Conservation (phyloP, 2,113 vertebrate species). For the Nesoenas mayeri region DNA sequence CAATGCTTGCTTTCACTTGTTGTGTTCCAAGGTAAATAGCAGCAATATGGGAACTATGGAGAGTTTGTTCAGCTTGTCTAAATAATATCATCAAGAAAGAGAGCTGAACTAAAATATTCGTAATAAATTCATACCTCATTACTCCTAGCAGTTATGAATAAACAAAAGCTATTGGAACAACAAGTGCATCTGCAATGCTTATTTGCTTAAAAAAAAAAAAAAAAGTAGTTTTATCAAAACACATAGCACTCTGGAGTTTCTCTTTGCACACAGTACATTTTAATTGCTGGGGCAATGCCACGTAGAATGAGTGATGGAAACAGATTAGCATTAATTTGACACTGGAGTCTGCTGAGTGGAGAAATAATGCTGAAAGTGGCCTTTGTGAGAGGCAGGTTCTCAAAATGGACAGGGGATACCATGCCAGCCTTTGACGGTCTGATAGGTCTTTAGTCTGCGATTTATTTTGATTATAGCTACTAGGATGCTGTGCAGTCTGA, state of each 20-base stretch:
- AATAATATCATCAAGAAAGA: background rate
- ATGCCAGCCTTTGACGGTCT: background rate
- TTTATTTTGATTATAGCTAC: background rate
- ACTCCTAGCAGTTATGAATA: background rate
- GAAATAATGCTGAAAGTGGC: background rate
- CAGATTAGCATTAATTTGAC: background rate
- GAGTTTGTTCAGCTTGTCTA: background rate
- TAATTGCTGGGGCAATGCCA: slow-evolving; percentile 14
- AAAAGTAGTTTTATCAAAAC: background rate
- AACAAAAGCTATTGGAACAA: background rate
- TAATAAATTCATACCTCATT: slow-evolving; percentile 29
- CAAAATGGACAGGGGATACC: background rate
- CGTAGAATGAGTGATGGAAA: background rate
- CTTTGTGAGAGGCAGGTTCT: background rate
- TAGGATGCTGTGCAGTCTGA: background rate
- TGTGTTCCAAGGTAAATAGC: background rate
- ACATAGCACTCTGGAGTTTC: background rate
- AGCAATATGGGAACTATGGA: background rate
- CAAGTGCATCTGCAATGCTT: slow-evolving; percentile 2
- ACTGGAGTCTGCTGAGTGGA: background rate
- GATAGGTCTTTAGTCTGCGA: background rate
- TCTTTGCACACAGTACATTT: background rate
- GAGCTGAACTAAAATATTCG: slow-evolving; percentile 20
- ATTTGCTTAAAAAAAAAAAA: background rate
- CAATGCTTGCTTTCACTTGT: background rate